Conservation (phyloP, 2,113 vertebrate species). For the Cyanoramphus novaezelandiae region DNA sequence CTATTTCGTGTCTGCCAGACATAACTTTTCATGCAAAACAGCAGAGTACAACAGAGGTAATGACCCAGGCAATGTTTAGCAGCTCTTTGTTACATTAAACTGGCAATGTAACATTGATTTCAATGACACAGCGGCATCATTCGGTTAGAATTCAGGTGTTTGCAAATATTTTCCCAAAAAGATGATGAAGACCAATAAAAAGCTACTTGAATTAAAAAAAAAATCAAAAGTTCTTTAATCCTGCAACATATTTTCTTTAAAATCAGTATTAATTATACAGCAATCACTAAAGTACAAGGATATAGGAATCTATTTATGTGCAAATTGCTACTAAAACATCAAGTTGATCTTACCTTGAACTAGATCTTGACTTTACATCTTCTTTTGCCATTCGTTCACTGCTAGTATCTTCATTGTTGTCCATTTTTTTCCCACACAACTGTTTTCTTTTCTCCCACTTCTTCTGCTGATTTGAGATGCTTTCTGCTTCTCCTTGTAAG, state of each 20-base stretch:
- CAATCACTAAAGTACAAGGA: neutral
- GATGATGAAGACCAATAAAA: neutral
- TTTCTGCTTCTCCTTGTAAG: slow-evolving; percentile 9
- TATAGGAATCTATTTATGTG: neutral
- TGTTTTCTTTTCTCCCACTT: slow-evolving; percentile 69
- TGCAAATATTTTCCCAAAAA: neutral
- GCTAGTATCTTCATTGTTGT: slow-evolving; percentile 13
- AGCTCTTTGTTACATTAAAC: neutral
- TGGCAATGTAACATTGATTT: neutral
- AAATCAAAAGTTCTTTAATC: neutral
- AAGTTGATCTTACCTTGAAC: slow-evolving; percentile 70
- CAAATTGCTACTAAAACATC: neutral
- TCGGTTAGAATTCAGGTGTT: neutral
- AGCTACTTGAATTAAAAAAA: neutral
- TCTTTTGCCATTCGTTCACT: slow-evolving; percentile 63
- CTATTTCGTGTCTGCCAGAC: neutral
- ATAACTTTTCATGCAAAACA: neutral
- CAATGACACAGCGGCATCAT: neutral
- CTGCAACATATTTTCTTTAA: neutral
- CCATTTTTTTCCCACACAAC: slow-evolving; percentile 30
- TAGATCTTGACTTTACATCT: slow-evolving; percentile 63
- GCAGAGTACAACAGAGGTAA: neutral
- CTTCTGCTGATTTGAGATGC: slow-evolving; percentile 52
- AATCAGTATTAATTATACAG: neutral
- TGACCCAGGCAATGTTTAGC: neutral